Evolutionary conservation across 2,888 invertebrate species (phyloP), one percentile per base, ranked within the genome.

Genomic region (Erebia epiphron): DNA sequence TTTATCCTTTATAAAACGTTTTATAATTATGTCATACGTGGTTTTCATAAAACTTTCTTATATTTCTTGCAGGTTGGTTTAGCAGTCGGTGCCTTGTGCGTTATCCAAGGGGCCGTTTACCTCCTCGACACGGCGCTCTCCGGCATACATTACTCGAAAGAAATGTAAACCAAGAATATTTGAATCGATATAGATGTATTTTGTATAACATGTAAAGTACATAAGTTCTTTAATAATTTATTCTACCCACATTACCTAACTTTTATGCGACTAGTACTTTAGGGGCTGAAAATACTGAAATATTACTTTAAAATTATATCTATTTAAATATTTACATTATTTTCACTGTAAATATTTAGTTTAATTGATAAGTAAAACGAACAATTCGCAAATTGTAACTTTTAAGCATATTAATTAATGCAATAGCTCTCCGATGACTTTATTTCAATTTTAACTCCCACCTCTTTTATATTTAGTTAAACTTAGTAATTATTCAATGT

Each of bases 101-200:
- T 98, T 65, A 94, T 98, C 77, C 95, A 96, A 79, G 97, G 97
- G 13, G 97, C 97, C 0, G 94, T 96, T 0, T 98, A 97, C 83
- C 89, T 98, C 10, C 86, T 97, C n/a, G 98, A 98, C 79, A 95
- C 96, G 0, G 96, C 97, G 0, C 86, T 98, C 50, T 95, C 97
- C 43, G 95, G 96, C 80, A 94, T 97, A 80, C 96, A 96, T 80
- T 96, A 94, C 83, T 95, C 95, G 46, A 96, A 96, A 85, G 95
- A 95, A 61, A 94, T 94, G 90, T 95, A 93, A 88, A 77, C 68
- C 65, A n/a, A 50, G 2, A 18, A 2, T 18, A 54, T 16, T 9
- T 16, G 18, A 7, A 52, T 52, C 10, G 10, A 54, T 54, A 54
- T 16, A 10, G 16, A 9, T 52, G 2, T 52, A 52, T 16, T 49